These are phyloP conservation scores for Patella vulgata DNA, from an alignment of 1,140 invertebrate species.

Conservation along the genomic window DNA sequence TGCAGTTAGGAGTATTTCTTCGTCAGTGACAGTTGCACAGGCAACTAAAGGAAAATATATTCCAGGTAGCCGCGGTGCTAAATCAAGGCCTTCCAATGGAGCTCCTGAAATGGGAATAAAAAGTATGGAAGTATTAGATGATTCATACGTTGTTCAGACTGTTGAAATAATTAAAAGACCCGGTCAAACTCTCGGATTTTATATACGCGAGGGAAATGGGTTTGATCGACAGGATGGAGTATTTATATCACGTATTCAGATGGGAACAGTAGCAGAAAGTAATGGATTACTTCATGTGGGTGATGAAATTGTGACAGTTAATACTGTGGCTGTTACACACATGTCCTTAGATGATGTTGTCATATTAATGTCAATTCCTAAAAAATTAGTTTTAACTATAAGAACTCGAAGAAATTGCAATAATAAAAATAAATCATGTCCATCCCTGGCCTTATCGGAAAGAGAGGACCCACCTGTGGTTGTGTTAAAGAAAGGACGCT, in stretches of 20 bases:
- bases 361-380: constrained; percentile 98
- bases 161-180: constrained; percentile 99
- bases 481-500: constrained; percentile 84
- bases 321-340: constrained; percentile 94
- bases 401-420: constrained; percentile 68
- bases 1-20: constrained; percentile 8
- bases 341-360: constrained; percentile 99
- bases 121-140: constrained; percentile 61
- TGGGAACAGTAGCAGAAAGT: constrained; percentile 80
- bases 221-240: constrained; percentile 93
- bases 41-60: constrained; percentile 2
- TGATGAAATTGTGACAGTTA: constrained; percentile 98
- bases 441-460: constrained; percentile 63
- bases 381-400: constrained; percentile 91
- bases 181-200: constrained; percentile 96
- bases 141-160: constrained; percentile 79
- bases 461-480: constrained; percentile 87
- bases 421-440: constrained; percentile 63
- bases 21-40: constrained; percentile 12
- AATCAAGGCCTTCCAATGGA: constrained; percentile 38
- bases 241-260: constrained; percentile 96
- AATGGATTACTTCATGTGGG: constrained; percentile 96
- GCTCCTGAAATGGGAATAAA: constrained; percentile 65
- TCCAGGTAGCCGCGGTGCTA: constrained; percentile 37
- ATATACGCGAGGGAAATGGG: constrained; percentile 97